Conservation (phyloP, 2,797 vertebrate species). For the Pseudocheirus occidentalis region DNA sequence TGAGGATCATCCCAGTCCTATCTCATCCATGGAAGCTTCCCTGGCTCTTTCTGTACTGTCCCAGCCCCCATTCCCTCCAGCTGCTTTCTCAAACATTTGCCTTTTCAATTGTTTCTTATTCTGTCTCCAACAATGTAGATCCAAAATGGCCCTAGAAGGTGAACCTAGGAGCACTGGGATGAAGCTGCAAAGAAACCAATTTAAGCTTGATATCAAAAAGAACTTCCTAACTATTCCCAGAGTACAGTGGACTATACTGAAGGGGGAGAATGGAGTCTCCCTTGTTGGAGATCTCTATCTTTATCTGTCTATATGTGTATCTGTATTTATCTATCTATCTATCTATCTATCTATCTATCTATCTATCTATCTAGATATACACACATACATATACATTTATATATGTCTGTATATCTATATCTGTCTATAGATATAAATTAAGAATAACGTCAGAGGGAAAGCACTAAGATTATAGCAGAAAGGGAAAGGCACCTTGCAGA, state of each 20-base stretch:
- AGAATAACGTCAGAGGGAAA: neutral
- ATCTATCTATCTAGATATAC: neutral
- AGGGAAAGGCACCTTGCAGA: neutral
- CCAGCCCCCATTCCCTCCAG: neutral
- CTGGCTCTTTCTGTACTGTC: neutral
- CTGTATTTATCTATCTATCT: neutral
- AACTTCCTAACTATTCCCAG: neutral
- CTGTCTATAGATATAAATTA: neutral
- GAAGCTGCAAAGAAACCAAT: neutral
- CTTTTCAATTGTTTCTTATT: neutral
- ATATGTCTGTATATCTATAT: neutral
- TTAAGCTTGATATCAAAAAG: neutral
- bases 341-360: neutral
- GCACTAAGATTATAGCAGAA: neutral
- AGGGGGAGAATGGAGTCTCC: neutral
- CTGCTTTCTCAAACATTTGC: neutral
- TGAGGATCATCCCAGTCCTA: neutral
- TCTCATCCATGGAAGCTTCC: neutral
- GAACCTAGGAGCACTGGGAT: neutral
- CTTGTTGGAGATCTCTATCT: neutral
- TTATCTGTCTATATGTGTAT: neutral
- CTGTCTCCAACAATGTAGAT: neutral
- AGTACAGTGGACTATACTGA: neutral
- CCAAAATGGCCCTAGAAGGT: neutral
- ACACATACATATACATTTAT: no score